Percentiles rank a stretch among this genome's conserved stretches.
Conservation (phyloP, 2,113 vertebrate species). For the Spizaetus ornatus region DNA sequence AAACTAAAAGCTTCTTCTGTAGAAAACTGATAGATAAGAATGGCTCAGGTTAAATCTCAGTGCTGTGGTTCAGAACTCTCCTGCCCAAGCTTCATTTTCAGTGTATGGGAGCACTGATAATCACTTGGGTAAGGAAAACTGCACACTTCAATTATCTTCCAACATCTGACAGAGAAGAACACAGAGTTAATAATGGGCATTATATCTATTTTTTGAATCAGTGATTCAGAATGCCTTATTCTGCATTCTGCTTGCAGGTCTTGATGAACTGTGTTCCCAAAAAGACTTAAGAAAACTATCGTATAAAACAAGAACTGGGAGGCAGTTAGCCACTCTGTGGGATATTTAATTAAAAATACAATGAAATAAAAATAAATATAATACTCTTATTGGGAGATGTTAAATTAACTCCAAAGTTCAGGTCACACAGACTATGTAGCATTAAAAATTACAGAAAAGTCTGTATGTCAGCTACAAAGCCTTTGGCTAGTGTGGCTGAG, state of each 20-base stretch:
- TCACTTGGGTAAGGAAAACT: not conserved
- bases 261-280: not conserved
- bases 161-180: not conserved
- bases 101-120: not conserved
- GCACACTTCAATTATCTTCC: not conserved
- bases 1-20: not conserved
- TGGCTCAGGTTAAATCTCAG: not conserved
- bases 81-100: not conserved
- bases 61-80: not conserved
- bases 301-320: not conserved
- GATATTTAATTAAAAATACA: not conserved
- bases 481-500: not conserved
- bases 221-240: not conserved
- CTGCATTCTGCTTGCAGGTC: not conserved
- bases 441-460: not conserved
- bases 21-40: not conserved
- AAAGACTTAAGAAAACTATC: not conserved
- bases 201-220: not conserved
- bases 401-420: not conserved
- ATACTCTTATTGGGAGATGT: accelerated
- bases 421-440: not conserved
- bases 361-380: not conserved
- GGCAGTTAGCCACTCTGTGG: not conserved
- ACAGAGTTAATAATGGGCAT: not conserved
- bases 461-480: not conserved